These are phyloP conservation scores for Mechanitis mazaeus DNA, from an alignment of 2,888 invertebrate species.

Conservation along the genomic window DNA sequence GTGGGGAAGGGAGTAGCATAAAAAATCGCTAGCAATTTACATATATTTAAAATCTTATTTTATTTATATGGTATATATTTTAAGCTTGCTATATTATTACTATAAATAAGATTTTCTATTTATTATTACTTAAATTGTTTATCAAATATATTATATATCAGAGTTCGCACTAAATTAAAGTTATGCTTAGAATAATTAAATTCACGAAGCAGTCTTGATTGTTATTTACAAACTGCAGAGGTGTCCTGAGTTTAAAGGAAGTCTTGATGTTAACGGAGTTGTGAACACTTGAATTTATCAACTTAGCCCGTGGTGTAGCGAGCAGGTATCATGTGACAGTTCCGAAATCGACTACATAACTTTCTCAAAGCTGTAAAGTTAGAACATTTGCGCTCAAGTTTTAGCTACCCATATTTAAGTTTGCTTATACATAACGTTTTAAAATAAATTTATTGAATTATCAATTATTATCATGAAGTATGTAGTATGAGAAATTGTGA, in stretches of 20 bases:
- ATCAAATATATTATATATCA: no score
- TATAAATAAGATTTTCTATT: no score
- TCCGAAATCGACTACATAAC: constrained; percentile 56
- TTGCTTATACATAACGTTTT: constrained; percentile 6
- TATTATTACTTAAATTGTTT: no score
- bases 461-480: neutral
- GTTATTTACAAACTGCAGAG: constrained; percentile 4
- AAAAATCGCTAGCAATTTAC: no score
- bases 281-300: constrained; percentile 30
- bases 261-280: constrained; percentile 19
- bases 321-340: constrained; percentile 43
- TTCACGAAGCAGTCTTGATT: neutral
- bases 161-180: no score
- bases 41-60: no score
- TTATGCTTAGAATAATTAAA: no score
- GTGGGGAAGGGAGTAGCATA: no score
- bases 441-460: neutral
- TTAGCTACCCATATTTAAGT: constrained; percentile 18
- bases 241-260: constrained; percentile 8
- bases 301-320: constrained; percentile 25
- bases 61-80: no score
- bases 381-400: constrained; percentile 19
- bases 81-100: no score
- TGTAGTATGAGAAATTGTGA: no score
- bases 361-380: constrained; percentile 32